phyloP scores from a whole-genome alignment of 2,113 vertebrate genomes.

The Ifrita kowaldi region DNA sequence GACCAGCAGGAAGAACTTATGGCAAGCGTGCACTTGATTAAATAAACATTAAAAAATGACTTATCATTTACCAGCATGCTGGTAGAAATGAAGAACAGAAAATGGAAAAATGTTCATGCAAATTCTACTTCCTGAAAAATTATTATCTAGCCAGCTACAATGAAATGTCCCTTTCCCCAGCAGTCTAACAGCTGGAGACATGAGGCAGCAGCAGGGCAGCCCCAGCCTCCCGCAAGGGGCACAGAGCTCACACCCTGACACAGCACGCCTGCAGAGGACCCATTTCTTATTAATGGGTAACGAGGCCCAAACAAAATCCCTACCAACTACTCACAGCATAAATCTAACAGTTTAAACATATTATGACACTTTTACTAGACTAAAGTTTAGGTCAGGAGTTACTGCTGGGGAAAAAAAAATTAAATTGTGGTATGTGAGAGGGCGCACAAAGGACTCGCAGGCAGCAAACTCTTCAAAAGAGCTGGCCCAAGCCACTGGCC shows the following conservation, averaged over 20 bases:
- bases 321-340: neutral
- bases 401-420: neutral
- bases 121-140: neutral
- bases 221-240: neutral
- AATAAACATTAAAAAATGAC: neutral
- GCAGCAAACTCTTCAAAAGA: neutral
- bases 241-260: neutral
- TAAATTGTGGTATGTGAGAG: neutral
- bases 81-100: neutral
- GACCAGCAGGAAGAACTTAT: neutral
- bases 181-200: neutral
- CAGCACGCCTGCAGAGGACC: neutral
- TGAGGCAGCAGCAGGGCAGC: neutral
- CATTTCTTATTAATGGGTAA: neutral
- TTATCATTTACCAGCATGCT: neutral
- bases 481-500: neutral
- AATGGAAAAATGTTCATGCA: neutral
- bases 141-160: neutral
- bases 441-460: neutral
- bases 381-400: neutral
- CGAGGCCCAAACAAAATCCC: neutral
- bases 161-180: neutral
- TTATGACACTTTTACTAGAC: neutral
- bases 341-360: neutral
- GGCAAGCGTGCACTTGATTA: neutral